These are phyloP conservation scores for Aspidoscelis tigris DNA, from an alignment of 2,113 vertebrate species.

Conservation along the genomic window DNA sequence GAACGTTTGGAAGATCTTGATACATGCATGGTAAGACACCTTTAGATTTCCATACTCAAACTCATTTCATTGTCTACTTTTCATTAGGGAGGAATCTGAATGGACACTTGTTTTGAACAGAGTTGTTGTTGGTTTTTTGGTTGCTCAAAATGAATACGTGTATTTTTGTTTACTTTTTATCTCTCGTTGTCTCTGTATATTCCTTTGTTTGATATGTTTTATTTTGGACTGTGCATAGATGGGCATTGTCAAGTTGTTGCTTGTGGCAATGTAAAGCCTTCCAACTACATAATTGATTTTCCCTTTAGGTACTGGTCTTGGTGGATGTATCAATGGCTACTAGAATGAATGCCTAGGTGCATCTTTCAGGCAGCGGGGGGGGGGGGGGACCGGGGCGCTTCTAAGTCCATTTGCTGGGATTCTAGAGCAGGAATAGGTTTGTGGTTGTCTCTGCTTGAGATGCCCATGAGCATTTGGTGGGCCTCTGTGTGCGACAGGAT, in stretches of 20 bases:
- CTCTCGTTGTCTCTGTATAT: not conserved
- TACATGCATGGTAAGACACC: conserved; percentile 90
- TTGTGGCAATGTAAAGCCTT: conserved; percentile 17
- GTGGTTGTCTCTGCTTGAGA: too few species aligned
- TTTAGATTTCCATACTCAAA: not conserved
- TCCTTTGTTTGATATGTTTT: not conserved
- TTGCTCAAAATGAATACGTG: not conserved
- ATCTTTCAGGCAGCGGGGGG: too few species aligned
- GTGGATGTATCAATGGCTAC: not conserved
- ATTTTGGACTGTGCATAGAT: not conserved
- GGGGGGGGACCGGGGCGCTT: too few species aligned
- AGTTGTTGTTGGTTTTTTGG: not conserved
- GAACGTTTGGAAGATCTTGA: conserved; percentile 94
- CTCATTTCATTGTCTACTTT: not conserved
- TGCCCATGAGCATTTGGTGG: too few species aligned
- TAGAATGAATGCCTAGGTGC: too few species aligned
- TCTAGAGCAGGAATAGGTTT: too few species aligned
- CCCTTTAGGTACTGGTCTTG: not conserved
- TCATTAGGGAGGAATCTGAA: not conserved
- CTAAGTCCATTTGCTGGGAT: too few species aligned
- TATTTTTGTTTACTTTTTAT: conserved; percentile 8
- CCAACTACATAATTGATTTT: conserved; percentile 16
- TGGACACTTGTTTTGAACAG: not conserved
- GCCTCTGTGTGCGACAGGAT: too few species aligned
- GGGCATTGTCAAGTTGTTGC: not conserved